Evolutionary conservation across 2,797 vertebrate genomes (phyloP).

Genomic region (Gobio occitaniae): DNA sequence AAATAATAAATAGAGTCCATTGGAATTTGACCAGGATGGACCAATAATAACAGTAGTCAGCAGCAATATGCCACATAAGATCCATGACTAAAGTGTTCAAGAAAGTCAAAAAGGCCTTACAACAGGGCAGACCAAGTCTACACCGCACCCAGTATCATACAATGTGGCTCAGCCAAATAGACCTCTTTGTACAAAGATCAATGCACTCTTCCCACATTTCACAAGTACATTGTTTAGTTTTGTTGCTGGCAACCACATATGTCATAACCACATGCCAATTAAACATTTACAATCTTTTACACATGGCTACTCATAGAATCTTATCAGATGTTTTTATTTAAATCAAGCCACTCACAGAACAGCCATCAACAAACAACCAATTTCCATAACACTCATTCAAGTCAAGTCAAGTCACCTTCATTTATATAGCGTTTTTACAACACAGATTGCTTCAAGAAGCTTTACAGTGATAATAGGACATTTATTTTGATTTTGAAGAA

Average conservation of each 20-base stretch:
- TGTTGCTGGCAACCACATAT: slow-evolving; percentile 39
- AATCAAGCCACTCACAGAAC: not conserved
- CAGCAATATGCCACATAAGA: not conserved
- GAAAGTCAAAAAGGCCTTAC: not conserved
- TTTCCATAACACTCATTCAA: not conserved
- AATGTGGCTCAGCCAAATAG: not conserved
- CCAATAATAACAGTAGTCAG: not conserved
- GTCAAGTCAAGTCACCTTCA: too few species aligned
- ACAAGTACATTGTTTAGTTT: slow-evolving; percentile 17
- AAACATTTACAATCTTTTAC: not conserved
- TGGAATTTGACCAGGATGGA: not conserved
- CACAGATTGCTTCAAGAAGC: too few species aligned
- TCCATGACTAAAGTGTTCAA: not conserved
- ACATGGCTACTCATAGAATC: not conserved
- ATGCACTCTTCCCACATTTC: slow-evolving; percentile 29
- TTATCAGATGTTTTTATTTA: not conserved
- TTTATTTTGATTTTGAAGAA: too few species aligned
- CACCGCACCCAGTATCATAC: not conserved
- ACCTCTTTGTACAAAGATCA: slow-evolving; percentile 53
- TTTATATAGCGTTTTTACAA: too few species aligned
- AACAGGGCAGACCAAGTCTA: not conserved
- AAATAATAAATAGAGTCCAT: not conserved
- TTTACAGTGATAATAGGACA: too few species aligned
- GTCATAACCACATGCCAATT: not conserved
- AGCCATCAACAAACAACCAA: not conserved